Percentiles rank a stretch among this genome's conserved stretches.
phyloP scores from a whole-genome alignment of 2,797 vertebrate species.

The Tapera naevia region DNA sequence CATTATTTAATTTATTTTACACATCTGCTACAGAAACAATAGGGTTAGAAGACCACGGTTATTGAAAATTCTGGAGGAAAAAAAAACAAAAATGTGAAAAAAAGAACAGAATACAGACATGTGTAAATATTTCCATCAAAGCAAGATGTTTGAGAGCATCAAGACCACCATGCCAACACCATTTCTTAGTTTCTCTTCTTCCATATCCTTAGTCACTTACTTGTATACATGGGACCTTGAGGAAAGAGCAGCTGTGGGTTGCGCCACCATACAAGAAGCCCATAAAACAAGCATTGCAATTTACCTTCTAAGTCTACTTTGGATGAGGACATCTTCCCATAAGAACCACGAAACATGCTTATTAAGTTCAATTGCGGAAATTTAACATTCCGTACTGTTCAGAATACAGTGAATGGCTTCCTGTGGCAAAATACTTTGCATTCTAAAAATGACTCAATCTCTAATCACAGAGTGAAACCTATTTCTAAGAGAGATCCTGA shows the following conservation, averaged over 20 bases:
- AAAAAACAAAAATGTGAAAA: fast-evolving
- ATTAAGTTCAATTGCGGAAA: neutral
- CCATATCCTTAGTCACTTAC: neutral
- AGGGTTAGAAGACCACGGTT: neutral
- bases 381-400: neutral
- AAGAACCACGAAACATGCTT: neutral
- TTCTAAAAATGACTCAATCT: neutral
- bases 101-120: neutral
- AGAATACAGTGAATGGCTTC: neutral
- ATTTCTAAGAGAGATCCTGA: neutral
- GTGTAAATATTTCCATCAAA: neutral
- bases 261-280: neutral
- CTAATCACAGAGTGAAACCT: neutral
- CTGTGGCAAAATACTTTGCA: neutral
- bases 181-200: neutral
- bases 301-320: neutral
- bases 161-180: fast-evolving
- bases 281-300: neutral
- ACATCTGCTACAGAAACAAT: neutral
- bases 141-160: neutral
- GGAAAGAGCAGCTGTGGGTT: neutral
- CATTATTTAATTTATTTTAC: neutral
- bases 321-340: neutral
- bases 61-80: neutral
- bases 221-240: neutral